Evolutionary conservation across 2,113 vertebrate genomes (phyloP).

Genomic region (Lathamus discolor): DNA sequence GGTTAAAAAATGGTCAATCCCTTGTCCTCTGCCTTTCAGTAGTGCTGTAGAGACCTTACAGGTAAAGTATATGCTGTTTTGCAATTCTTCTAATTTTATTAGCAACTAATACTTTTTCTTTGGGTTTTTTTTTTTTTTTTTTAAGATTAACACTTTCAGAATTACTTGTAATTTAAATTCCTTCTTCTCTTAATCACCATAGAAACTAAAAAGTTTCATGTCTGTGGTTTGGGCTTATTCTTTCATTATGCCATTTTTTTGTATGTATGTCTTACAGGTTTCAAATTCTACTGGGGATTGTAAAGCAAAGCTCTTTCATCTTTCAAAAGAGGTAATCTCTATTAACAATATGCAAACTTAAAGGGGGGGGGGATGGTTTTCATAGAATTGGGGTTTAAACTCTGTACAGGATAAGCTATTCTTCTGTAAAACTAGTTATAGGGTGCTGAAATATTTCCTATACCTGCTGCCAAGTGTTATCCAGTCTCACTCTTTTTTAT

Average conservation of each 20-base stretch:
- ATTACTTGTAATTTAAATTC: conserved; percentile 24
- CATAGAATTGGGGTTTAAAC: conserved; percentile 11
- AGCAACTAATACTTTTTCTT: background rate
- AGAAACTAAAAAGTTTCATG: background rate
- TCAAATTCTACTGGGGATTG: conserved; percentile 86
- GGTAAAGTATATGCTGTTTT: conserved; percentile 56
- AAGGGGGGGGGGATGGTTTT: background rate
- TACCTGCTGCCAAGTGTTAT: conserved; percentile 34
- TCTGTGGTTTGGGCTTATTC: conserved; percentile 8
- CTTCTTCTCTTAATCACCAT: conserved; percentile 21
- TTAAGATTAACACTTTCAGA: background rate
- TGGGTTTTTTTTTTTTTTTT: background rate
- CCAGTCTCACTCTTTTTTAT: background rate
- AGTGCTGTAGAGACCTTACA: conserved; percentile 59
- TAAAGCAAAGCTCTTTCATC: conserved; percentile 86
- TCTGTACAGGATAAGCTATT: background rate
- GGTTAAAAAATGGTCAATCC: conserved; percentile 91
- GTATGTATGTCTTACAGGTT: conserved; percentile 77
- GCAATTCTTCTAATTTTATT: conserved; percentile 33
- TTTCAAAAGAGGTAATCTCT: conserved; percentile 87
- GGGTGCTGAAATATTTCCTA: conserved; percentile 39
- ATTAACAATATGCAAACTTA: background rate
- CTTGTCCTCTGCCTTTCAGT: conserved; percentile 86
- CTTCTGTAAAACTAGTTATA: conserved; percentile 30
- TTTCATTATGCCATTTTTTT: conserved; percentile 22